Conservation (phyloP, 2,113 vertebrate genomes). For the Tetrao urogallus region DNA sequence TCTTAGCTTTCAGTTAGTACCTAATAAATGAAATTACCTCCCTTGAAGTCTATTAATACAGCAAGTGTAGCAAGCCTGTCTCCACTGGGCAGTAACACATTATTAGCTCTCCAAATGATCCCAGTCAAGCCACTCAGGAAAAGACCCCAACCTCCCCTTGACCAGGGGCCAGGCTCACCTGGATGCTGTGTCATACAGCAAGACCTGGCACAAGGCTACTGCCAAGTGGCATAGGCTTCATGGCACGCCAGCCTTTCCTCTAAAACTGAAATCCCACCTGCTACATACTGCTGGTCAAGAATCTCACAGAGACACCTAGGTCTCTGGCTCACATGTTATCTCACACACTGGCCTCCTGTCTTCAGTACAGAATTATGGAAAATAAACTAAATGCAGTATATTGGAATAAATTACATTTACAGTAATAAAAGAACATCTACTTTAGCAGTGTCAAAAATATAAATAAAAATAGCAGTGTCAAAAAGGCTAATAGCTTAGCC, state of each 20-base stretch:
- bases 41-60: not conserved
- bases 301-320: not conserved
- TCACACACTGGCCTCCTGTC: not conserved
- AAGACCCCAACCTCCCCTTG: not conserved
- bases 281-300: not conserved
- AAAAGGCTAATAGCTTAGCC: not conserved
- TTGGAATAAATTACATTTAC: not conserved
- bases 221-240: not conserved
- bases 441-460: not conserved
- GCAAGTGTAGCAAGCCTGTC: not conserved
- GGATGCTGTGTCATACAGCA: not conserved
- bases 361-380: not conserved
- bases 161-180: not conserved
- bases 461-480: not conserved
- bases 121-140: not conserved
- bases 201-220: not conserved
- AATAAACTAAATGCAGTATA: not conserved
- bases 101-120: not conserved
- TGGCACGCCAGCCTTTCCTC: accelerated
- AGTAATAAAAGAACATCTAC: not conserved
- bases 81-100: not conserved
- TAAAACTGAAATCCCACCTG: not conserved
- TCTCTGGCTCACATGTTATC: not conserved
- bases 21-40: constrained; percentile 14
- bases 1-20: not conserved